Evolutionary conservation across 1,140 invertebrate species (phyloP), one percentile per base, ranked within the genome.

Genomic region (Drosophila mojavensis): DNA sequence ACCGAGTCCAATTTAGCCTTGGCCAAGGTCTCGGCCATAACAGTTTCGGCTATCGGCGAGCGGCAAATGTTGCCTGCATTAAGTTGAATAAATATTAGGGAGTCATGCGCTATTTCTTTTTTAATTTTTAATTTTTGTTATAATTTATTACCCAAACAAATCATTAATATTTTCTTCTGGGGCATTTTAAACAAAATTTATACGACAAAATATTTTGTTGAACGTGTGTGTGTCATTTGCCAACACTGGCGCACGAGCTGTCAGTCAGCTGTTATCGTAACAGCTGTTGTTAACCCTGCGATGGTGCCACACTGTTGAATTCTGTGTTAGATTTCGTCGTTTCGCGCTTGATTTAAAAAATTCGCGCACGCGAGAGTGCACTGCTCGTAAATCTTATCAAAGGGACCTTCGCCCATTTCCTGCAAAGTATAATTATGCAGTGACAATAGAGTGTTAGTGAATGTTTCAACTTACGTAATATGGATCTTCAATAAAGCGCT

Each of bases 41-140:
- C 96, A 7, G 97, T 97, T 93, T 98, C 97, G 17, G 97, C 97
- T 73, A 98, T 98, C 5, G 98, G 97, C 11, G 97, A 98, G n/a
- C 98, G 94, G 92, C 98, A 99, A 78, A 98, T 98, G 86, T 98
- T 98, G 13, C 97, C 97, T 94, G 70, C 85, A 92, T 92, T 9
- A 7, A 56, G 26, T 54, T 48, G 10, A 24, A n/a, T 17, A 10
- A 15, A 4, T 59, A 55, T 55, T 24, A 33, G 20, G 2, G 10
- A 47, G 10, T 41, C 1, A 13, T 2, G 11, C 6, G 28, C 20
- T 30, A 30, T 45, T 28, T 15, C 39, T 3, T 10, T 13, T 45
- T 10, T 50, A 47, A 7, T 7, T 13, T 43, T 28, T 5, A 2
- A 20, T 10, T 13, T 45, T 10, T 50, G 36, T 24, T 9, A 7